phyloP scores from a whole-genome alignment of 2,888 invertebrate species.

The Scaeva pyrastri region DNA sequence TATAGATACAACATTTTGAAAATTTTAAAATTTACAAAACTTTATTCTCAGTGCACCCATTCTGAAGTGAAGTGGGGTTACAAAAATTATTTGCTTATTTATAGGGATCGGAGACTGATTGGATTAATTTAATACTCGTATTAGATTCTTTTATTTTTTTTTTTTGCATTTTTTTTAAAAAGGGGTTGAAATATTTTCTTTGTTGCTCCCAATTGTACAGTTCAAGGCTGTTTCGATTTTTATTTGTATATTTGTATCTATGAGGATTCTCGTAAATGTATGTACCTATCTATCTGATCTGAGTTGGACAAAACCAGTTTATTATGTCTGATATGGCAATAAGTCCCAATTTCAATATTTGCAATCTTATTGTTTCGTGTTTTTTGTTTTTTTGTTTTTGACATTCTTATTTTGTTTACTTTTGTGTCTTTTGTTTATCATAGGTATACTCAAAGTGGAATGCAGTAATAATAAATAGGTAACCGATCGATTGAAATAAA shows the following conservation, averaged over 20 bases:
- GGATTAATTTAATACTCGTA: slow-evolving; percentile 13
- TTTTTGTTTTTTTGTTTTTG: neutral
- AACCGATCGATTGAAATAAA: slow-evolving; percentile 12
- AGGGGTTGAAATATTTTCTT: slow-evolving; percentile 15
- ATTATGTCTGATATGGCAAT: slow-evolving; percentile 24
- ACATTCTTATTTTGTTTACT: slow-evolving; percentile 24
- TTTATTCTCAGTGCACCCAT: neutral
- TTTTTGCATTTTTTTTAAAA: neutral
- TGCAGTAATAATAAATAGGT: neutral
- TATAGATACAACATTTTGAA: too few species aligned
- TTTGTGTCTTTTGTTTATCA: slow-evolving; percentile 21
- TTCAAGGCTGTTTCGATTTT: slow-evolving; percentile 47
- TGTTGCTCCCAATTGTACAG: slow-evolving; percentile 16
- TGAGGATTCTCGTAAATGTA: too few species aligned
- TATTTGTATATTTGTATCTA: slow-evolving; percentile 15
- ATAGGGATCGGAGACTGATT: slow-evolving; percentile 9
- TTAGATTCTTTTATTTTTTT: neutral
- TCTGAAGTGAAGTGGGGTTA: slow-evolving; percentile 13
- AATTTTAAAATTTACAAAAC: neutral
- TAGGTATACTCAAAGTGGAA: slow-evolving; percentile 1
- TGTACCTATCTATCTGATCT: slow-evolving; percentile 13
- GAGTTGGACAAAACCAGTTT: slow-evolving; percentile 53
- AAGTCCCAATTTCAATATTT: slow-evolving; percentile 37
- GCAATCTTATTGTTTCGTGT: neutral
- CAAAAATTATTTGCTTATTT: neutral